Conservation (phyloP, 2,113 vertebrate species). For the Sinocyclocheilus anophthalmus region DNA sequence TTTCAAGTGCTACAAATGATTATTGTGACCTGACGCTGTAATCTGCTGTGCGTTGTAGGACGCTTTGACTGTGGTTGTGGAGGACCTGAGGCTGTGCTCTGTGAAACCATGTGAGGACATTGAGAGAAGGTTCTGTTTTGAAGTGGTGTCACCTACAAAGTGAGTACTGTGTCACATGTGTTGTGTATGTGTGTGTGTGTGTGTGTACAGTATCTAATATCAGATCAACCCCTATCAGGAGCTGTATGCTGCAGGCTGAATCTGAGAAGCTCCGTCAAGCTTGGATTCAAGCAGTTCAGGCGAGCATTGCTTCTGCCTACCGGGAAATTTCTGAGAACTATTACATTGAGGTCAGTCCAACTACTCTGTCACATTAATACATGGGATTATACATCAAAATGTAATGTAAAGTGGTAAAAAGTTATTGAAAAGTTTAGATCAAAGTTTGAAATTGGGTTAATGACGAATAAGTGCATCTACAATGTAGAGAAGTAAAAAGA, state of each 20-base stretch:
- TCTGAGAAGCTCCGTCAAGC: slow-evolving; percentile 94
- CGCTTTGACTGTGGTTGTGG: slow-evolving; percentile 93
- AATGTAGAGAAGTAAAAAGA: too few relatives aligned
- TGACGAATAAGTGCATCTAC: neutral
- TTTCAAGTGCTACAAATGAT: neutral
- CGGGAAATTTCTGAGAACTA: slow-evolving; percentile 84
- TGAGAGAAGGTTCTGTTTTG: slow-evolving; percentile 96
- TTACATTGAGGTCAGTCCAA: slow-evolving; percentile 71
- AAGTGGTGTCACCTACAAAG: slow-evolving; percentile 99
- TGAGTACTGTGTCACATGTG: slow-evolving; percentile 62
- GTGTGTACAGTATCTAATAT: neutral
- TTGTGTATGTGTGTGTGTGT: neutral
- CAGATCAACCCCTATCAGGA: slow-evolving; percentile 73
- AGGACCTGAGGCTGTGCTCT: slow-evolving; percentile 92
- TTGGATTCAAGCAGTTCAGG: slow-evolving; percentile 97
- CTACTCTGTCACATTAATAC: neutral
- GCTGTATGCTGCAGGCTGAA: slow-evolving; percentile 97
- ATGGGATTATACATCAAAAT: neutral
- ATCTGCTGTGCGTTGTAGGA: slow-evolving; percentile 74
- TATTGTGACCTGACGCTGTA: neutral
- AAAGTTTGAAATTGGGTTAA: neutral
- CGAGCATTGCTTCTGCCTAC: slow-evolving; percentile 95
- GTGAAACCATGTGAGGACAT: slow-evolving; percentile 96
- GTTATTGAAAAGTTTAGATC: neutral
- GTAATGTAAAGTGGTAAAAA: neutral